Conservation (phyloP, 2,888 invertebrate genomes). For the Eubasilissa splendida region DNA sequence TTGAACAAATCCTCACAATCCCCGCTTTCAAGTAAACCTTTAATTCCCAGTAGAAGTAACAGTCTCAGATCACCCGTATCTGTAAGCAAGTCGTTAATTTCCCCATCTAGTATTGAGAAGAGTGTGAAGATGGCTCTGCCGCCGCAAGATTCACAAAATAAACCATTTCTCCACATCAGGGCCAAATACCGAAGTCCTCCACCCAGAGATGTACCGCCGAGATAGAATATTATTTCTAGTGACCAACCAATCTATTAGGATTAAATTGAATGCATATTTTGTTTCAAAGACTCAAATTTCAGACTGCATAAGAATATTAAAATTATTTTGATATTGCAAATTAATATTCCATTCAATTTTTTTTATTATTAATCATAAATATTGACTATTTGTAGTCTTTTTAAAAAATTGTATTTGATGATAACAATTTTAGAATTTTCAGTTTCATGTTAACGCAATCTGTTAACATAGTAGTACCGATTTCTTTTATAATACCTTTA, state of each 20-base stretch:
- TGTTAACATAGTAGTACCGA: not conserved
- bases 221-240: slow-evolving; percentile 63
- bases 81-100: slow-evolving; percentile 60
- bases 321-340: too few species aligned
- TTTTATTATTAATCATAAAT: too few species aligned
- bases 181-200: slow-evolving; percentile 82
- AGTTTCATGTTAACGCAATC: not conserved
- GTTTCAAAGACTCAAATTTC: too few species aligned
- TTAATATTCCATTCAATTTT: too few species aligned
- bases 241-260: too few species aligned
- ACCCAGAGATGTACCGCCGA: slow-evolving; percentile 75
- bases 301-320: too few species aligned
- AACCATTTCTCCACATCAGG: slow-evolving; percentile 79
- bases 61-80: slow-evolving; percentile 37
- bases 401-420: not conserved
- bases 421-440: not conserved
- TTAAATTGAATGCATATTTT: too few species aligned
- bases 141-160: slow-evolving; percentile 65
- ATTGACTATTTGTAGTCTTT: not conserved
- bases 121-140: slow-evolving; percentile 68
- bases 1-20: slow-evolving; percentile 32
- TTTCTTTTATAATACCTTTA: not conserved
- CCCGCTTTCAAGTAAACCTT: slow-evolving; percentile 32
- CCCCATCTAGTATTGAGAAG: slow-evolving; percentile 71
- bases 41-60: slow-evolving; percentile 30